A percentile compares a stretch with the other conserved stretches of the same genome.
These are phyloP conservation scores for Dysidea cf. avara DNA, from an alignment of 37 sponge, comb jelly and placozoan genomes.

Conservation along the genomic window DNA sequence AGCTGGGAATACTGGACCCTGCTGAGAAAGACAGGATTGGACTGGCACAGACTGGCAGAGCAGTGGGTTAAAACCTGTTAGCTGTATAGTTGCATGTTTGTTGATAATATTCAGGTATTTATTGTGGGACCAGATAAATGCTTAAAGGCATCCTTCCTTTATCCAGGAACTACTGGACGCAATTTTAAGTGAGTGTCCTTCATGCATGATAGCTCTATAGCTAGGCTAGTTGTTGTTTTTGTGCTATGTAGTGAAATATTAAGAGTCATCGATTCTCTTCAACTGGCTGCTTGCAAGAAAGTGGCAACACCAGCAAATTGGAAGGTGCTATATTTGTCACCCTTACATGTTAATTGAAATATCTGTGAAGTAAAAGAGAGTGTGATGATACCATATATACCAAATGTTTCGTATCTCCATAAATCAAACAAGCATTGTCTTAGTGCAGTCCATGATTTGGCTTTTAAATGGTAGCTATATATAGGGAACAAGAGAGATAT, in stretches of 20 bases:
- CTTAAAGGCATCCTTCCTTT: constrained; percentile 94
- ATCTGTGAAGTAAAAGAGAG: too few species aligned
- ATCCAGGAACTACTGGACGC: constrained; percentile 96
- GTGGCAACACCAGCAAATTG: constrained; percentile 62
- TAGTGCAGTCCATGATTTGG: too few species aligned
- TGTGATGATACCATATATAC: too few species aligned
- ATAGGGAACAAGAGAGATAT: too few species aligned
- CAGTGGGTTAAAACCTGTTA: constrained; percentile 79
- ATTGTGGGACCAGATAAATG: constrained; percentile 94
- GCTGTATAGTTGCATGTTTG: too few species aligned
- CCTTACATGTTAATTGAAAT: too few species aligned
- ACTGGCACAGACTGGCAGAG: constrained; percentile 90
- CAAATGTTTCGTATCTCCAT: too few species aligned
- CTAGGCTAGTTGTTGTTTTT: too few species aligned
- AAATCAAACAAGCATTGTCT: too few species aligned
- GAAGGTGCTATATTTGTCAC: too few species aligned
- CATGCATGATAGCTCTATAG: not conserved
- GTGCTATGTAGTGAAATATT: constrained; percentile 28
- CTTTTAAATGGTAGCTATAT: too few species aligned
- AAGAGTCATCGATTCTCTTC: constrained; percentile 51
- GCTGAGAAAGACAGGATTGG: constrained; percentile 97
- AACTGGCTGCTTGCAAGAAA: constrained; percentile 58
- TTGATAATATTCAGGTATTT: constrained; percentile 72
- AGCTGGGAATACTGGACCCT: constrained; percentile 94
- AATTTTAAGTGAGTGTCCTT: constrained; percentile 80